Base-by-base conservation (phyloP, 2,888 invertebrate genomes). In the Hirtodrosophila histrioides region DNA sequence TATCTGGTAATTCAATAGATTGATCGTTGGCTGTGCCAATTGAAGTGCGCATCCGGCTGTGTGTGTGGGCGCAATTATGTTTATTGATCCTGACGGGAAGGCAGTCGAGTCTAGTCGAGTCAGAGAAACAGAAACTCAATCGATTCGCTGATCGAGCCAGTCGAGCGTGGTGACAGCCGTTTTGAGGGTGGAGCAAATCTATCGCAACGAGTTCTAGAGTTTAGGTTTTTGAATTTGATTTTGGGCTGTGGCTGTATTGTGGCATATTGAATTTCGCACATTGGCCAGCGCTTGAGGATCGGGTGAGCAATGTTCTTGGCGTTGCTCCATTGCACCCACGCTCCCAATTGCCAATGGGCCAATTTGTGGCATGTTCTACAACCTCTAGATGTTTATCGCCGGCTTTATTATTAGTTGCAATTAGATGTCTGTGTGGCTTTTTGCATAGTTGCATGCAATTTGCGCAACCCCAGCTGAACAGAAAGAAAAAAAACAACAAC, bases 51-150 rank as follows among this genome's bases (percentile, higher is more conserved):
- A 89, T 90, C 90, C 89, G 90, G 84, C 83, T 51, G 31, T 37
- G 37, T 86, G 89, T 88, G 90, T 89, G 90, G 90, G 83, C 88
- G 70, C 88, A 89, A 89, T 90, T 88, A 89, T 79, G 77, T 67
- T 60, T 66, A 77, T 81, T 79, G 81, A 86, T 88, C 77, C 79
- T 68, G 78, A 76, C 79, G 75, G 68, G 71, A 74, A 69, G 83
- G 40, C 76, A 62, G 50, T 72, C 69, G 66, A 80, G 17, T 17
- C 17, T 17, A 17, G 17, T 17, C 17, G 54, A 27, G 6, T 71
- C 65, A 53, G 71, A 74, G 76, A 72, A 74, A 84, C 63, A 58
- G 37, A 60, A 49, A 58, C 44, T 63, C 53, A 37, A 67, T 54
- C 61, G 36, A 55, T 33, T 31, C 46, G 43, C 51, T 67, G 62